phyloP scores from a whole-genome alignment of 2,888 invertebrate genomes.

The Trachelus stipa region DNA sequence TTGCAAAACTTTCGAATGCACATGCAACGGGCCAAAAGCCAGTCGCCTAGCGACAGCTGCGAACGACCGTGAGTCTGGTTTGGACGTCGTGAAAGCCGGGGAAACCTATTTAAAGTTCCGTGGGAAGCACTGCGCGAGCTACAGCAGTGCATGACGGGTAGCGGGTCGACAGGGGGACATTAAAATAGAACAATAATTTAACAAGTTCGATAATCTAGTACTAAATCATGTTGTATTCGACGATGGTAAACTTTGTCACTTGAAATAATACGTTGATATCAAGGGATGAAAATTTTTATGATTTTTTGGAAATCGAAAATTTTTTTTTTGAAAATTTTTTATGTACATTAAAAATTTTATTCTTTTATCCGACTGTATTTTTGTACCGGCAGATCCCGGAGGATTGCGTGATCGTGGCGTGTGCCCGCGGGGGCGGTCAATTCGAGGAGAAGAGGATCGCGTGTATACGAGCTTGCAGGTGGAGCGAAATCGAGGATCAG shows the following conservation, averaged over 20 bases:
- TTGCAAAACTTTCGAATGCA: neutral
- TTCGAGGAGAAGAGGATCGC: slow-evolving; percentile 34
- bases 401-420: slow-evolving; percentile 60
- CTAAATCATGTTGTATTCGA: neutral
- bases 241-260: neutral
- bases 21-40: neutral
- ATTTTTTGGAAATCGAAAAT: neutral
- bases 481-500: slow-evolving; percentile 32
- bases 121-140: neutral
- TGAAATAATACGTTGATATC: neutral
- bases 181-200: neutral
- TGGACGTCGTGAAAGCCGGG: neutral
- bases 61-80: neutral
- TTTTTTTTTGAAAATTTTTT: neutral
- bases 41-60: slow-evolving; percentile 1
- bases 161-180: neutral
- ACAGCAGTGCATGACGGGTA: neutral
- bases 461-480: slow-evolving; percentile 46
- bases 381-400: slow-evolving; percentile 3
- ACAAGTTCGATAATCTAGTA: neutral
- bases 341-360: no score
- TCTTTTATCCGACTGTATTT: neutral
- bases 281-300: neutral
- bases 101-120: neutral
- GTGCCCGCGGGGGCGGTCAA: slow-evolving; percentile 63